Percentiles rank a stretch among this genome's conserved stretches.
Conservation (phyloP, 1,140 invertebrate species). For the Monochamus saltuarius region DNA sequence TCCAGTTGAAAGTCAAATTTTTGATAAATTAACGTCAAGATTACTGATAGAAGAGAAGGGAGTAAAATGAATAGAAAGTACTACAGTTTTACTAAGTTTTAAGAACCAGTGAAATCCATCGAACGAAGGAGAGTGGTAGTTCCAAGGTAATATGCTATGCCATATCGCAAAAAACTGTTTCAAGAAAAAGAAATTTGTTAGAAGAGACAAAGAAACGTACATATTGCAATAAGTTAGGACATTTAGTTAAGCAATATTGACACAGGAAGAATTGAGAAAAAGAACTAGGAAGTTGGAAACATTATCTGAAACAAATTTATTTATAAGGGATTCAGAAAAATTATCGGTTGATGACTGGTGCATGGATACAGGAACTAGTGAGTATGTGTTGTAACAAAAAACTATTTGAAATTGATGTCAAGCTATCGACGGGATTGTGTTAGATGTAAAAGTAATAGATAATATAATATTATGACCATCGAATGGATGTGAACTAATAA, state of each 20-base stretch:
- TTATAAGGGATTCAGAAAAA: background rate
- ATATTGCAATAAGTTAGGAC: background rate
- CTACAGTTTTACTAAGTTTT: too few species aligned
- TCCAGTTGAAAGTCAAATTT: conserved; percentile 30
- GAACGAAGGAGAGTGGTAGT: conserved; percentile 5
- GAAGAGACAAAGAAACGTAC: background rate
- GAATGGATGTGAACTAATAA: conserved; percentile 5
- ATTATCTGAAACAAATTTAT: background rate
- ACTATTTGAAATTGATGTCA: background rate
- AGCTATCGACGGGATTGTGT: background rate
- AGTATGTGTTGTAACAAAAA: conserved; percentile 12
- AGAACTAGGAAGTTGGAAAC: background rate
- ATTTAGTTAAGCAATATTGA: background rate
- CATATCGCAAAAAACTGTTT: conserved; percentile 11
- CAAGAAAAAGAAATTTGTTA: conserved; percentile 2
- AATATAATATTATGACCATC: conserved; percentile 3
- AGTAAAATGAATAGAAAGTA: conserved; percentile 7
- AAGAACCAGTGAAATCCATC: too few species aligned
- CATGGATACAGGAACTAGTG: conserved; percentile 6
- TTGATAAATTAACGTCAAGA: conserved; percentile 40
- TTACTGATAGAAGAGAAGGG: conserved; percentile 38
- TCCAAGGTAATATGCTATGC: conserved; percentile 2
- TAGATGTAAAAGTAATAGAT: conserved; percentile 5
- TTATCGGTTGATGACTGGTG: background rate
- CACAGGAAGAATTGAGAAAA: background rate